phyloP scores from a whole-genome alignment of 2,797 vertebrate genomes.

The Lagorchestes hirsutus region DNA sequence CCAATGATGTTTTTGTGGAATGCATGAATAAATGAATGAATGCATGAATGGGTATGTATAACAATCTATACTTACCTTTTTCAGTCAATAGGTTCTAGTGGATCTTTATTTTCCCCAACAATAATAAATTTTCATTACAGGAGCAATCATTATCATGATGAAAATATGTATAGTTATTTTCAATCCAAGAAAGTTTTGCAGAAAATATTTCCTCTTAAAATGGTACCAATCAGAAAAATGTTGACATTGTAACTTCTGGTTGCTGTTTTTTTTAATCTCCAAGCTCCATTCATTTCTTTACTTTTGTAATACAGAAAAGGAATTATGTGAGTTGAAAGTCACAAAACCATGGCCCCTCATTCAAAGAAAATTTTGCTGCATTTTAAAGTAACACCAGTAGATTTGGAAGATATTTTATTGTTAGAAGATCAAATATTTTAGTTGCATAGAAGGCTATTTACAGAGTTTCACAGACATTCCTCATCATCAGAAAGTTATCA shows the following conservation, averaged over 20 bases:
- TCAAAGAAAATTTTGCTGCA: constrained; percentile 17
- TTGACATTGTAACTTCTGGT: neutral
- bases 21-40: neutral
- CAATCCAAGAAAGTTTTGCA: constrained; percentile 1
- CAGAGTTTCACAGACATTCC: neutral
- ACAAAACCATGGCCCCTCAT: neutral
- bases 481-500: neutral
- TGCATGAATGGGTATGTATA: neutral
- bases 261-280: neutral
- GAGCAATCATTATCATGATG: neutral
- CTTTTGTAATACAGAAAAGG: neutral
- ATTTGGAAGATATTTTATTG: constrained; percentile 26
- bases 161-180: neutral
- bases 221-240: neutral
- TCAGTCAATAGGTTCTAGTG: neutral
- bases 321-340: neutral
- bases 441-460: neutral
- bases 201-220: constrained; percentile 19
- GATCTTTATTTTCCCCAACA: neutral
- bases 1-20: neutral
- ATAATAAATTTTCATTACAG: neutral
- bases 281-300: neutral
- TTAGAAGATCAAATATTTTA: neutral
- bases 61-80: neutral
- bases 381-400: neutral